Evolutionary conservation across 2,797 vertebrate species (phyloP).

Genomic region (Meda fulgida): DNA sequence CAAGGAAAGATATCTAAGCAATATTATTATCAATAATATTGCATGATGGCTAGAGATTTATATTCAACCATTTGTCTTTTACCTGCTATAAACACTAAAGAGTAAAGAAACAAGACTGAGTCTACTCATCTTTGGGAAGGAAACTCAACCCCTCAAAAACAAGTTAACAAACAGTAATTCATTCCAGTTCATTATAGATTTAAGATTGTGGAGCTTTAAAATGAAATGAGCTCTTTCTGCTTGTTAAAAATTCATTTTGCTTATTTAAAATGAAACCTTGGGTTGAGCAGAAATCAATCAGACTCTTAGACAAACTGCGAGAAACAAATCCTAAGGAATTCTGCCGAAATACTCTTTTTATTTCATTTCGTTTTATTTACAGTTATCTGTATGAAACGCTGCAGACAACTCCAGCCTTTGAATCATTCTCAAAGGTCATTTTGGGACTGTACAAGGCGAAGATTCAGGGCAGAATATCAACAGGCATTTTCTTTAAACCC

Average conservation of each 20-base stretch:
- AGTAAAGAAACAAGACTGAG: not conserved
- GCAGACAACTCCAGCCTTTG: conserved; percentile 5
- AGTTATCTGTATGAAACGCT: not conserved
- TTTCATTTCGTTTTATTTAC: not conserved
- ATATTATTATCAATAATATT: not conserved
- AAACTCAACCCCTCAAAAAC: not conserved
- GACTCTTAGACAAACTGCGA: not conserved
- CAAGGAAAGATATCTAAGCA: not conserved
- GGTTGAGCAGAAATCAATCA: conserved; percentile 12
- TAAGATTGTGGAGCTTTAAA: conserved; percentile 4
- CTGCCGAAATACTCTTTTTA: not conserved
- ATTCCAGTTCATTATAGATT: not conserved
- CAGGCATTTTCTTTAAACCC: conserved; percentile 26
- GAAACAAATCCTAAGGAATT: not conserved
- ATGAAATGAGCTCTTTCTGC: not conserved
- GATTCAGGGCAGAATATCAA: conserved; percentile 37
- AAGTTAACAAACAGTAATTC: not conserved
- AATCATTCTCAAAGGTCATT: conserved; percentile 11
- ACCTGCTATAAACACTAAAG: not conserved
- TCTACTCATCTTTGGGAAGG: not conserved
- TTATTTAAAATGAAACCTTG: not conserved
- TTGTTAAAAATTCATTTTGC: conserved; percentile 5
- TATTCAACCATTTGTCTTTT: conserved; percentile 4
- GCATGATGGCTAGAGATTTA: not conserved
- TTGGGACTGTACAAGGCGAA: not conserved